phyloP scores from a whole-genome alignment of 2,888 invertebrate genomes.

The Hemistola chrysoprasaria region DNA sequence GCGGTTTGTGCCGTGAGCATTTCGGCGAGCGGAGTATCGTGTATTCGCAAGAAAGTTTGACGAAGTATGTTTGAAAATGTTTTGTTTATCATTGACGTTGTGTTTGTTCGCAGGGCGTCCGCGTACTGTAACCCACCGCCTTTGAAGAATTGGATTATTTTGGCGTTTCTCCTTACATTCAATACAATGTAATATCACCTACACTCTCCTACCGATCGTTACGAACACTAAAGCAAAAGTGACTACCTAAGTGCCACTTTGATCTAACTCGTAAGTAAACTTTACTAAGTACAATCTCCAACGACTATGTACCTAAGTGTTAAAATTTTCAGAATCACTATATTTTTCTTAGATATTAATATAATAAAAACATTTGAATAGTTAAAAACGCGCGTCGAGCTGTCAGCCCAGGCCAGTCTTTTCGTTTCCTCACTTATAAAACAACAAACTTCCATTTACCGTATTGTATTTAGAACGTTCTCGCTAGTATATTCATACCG shows the following conservation, averaged over 20 bases:
- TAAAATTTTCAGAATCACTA: conserved; percentile 7
- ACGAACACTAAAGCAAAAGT: conserved; percentile 1
- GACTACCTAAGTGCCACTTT: conserved; percentile 49
- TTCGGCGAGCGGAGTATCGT: too few relatives aligned
- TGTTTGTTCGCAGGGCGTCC: conserved; percentile 60
- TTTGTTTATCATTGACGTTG: conserved; percentile 7
- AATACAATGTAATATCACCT: too few relatives aligned
- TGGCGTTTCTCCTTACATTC: conserved; percentile 9
- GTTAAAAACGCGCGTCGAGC: conserved; percentile 6
- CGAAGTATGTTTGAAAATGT: not conserved
- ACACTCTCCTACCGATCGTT: conserved; percentile 3
- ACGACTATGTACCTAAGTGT: conserved; percentile 5
- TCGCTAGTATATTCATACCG: too few relatives aligned
- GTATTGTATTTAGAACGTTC: too few relatives aligned
- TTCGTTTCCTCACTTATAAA: not conserved
- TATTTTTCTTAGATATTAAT: conserved; percentile 8
- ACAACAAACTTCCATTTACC: too few relatives aligned
- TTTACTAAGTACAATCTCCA: conserved; percentile 25
- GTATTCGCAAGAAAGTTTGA: too few relatives aligned
- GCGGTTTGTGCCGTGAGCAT: too few relatives aligned
- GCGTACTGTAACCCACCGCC: conserved; percentile 49
- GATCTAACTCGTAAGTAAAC: conserved; percentile 32
- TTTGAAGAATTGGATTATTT: conserved; percentile 19
- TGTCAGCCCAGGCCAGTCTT: conserved; percentile 4
- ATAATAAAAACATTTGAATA: conserved; percentile 3